Base-by-base conservation (phyloP, 2,113 vertebrate genomes). In the Coregonus clupeaformis region DNA sequence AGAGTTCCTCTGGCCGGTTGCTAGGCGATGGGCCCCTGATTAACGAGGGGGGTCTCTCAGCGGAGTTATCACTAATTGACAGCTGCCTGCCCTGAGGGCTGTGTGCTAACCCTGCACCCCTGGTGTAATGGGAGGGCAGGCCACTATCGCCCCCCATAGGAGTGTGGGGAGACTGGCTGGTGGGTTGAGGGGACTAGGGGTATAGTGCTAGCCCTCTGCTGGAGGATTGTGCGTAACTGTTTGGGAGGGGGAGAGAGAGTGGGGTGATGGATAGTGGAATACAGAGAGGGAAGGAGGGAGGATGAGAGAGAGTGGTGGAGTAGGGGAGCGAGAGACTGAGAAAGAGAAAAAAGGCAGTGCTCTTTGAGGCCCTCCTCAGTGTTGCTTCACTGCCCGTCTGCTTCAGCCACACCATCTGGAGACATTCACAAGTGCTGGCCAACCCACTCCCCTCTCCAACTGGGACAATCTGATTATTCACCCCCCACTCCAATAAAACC, bases 61-160 rank as follows among this genome's bases (percentile, higher is more conserved):
- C 2, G 80, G 92, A 95, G 95, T 95, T 96, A 94, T 96, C 96
- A 92, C 95, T 98, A 97, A 98, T 96, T 98, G 97, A 97, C 96
- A 98, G 97, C 96, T 96, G 95, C 94, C 95, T 42, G 94, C 95
- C 96, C 95, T 94, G 88, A 93, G 96, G 96, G 95, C 94, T 96
- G 94, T 91, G 94, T 94, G 95, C 94, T 95, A 96, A 97, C 96
- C 96, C 95, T 42, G 9, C 89, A 2, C 94, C 95, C 95, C 89
- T 89, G 88, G 88, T 91, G 92, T 95, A 96, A 97, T 95, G 94
- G 94, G 93, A 95, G 95, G 95, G 94, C 96, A 96, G 93, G 86
- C 91, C 92, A 94, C 90, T 91, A 87, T 95, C 94, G 91, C 94
- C 94, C 93, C 93, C 88, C 84, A 52, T 80, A 55, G 24, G 86